These are phyloP conservation scores for Todiramphus chloris DNA, from an alignment of 2,113 vertebrate genomes.

Conservation along the genomic window DNA sequence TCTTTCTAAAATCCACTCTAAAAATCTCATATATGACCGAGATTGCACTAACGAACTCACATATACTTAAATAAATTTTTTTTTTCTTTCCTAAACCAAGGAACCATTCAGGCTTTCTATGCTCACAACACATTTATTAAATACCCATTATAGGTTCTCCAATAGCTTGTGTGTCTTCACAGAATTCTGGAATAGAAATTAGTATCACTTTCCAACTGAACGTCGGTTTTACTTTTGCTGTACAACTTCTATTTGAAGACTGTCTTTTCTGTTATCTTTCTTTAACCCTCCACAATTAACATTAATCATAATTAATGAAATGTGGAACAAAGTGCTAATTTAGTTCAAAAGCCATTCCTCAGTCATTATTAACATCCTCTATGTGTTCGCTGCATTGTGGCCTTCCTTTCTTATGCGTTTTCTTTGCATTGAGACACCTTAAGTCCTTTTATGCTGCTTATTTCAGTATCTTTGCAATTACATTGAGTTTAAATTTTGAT, in stretches of 20 bases:
- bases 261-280: not conserved
- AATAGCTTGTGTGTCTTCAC: not conserved
- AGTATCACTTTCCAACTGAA: not conserved
- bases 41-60: not conserved
- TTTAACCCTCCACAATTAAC: not conserved
- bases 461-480: not conserved
- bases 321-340: not conserved
- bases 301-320: not conserved
- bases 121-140: not conserved
- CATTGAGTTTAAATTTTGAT: not conserved
- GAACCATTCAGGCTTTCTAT: not conserved
- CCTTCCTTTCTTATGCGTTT: not conserved
- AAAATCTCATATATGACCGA: not conserved
- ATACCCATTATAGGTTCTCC: not conserved
- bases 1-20: not conserved
- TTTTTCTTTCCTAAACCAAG: not conserved
- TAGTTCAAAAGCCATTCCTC: not conserved
- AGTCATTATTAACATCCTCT: not conserved
- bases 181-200: not conserved
- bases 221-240: not conserved
- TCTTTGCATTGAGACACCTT: not conserved
- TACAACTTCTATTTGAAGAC: not conserved
- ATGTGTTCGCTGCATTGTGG: not conserved
- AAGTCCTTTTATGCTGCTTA: not conserved
- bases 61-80: not conserved